Evolutionary conservation across 2,888 invertebrate genomes (phyloP).

Genomic region (Ischnus inquisitorius): DNA sequence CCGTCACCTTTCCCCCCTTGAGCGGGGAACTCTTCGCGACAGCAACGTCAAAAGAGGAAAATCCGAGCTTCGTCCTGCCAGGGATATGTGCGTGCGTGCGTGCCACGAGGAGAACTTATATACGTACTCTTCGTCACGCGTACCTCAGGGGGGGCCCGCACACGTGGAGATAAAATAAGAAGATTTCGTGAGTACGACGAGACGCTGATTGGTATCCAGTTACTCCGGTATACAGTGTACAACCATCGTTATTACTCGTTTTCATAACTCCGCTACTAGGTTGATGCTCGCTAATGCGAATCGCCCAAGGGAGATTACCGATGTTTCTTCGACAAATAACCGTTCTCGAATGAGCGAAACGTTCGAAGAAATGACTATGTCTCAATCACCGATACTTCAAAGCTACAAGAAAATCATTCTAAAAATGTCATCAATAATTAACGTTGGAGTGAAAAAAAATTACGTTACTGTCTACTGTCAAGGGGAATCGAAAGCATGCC

Average conservation of each 20-base stretch:
- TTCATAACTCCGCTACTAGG: constrained; percentile 7
- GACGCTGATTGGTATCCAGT: constrained; percentile 66
- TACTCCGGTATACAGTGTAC: constrained; percentile 38
- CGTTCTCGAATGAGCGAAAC: not conserved
- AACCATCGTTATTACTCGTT: constrained; percentile 9
- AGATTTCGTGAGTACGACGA: constrained; percentile 56
- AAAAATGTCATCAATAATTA: not conserved
- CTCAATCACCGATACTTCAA: not conserved
- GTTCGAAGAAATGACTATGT: not conserved
- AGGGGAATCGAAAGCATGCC: no score
- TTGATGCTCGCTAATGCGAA: not conserved
- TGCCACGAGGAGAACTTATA: not conserved
- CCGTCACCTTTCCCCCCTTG: constrained; percentile 25
- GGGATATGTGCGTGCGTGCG: constrained; percentile 34
- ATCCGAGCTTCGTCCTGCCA: not conserved
- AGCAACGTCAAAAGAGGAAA: constrained; percentile 1
- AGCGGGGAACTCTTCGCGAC: constrained; percentile 9
- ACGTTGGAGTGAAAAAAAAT: not conserved
- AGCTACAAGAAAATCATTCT: not conserved
- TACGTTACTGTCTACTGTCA: not conserved
- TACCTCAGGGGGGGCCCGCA: constrained; percentile 22
- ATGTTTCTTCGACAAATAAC: constrained; percentile 6
- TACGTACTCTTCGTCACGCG: constrained; percentile 16
- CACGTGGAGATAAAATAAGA: constrained; percentile 51
- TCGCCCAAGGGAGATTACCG: not conserved